Percentiles rank a stretch among this genome's conserved stretches.
Conservation (phyloP, 92 coral and sea anemone genomes). For the Scolanthus callimorphus region DNA sequence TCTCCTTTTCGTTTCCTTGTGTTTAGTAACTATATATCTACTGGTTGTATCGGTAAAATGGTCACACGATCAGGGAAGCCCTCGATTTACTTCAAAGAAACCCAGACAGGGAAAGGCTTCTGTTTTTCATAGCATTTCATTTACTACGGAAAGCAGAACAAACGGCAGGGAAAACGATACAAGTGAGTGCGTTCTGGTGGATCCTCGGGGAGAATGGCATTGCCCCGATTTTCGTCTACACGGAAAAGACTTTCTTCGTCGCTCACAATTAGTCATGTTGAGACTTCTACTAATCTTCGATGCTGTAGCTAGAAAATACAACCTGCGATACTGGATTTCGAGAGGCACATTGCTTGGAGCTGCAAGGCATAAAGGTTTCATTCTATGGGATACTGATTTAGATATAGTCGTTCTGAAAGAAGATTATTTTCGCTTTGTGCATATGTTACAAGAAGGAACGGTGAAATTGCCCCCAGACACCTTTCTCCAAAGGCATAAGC, state of each 20-base stretch:
- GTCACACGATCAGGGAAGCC: too few relatives aligned
- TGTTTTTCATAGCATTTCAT: too few relatives aligned
- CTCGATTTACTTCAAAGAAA: too few relatives aligned
- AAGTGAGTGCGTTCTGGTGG: too few relatives aligned
- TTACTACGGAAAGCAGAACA: too few relatives aligned
- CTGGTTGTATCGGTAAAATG: too few relatives aligned
- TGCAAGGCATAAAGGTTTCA: slow-evolving; percentile 60
- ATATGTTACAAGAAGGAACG: slow-evolving; percentile 11
- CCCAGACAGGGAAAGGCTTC: too few relatives aligned
- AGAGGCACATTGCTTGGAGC: slow-evolving; percentile 74
- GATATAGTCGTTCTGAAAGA: slow-evolving; percentile 57
- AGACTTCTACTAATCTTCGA: slow-evolving; percentile 59
- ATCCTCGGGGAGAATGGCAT: too few relatives aligned
- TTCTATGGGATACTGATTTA: slow-evolving; percentile 70
- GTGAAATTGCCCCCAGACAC: slow-evolving; percentile 38
- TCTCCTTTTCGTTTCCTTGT: too few relatives aligned
- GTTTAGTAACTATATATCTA: too few relatives aligned
- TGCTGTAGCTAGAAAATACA: slow-evolving; percentile 46
- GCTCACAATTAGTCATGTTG: slow-evolving; percentile 44
- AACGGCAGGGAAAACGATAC: too few relatives aligned
- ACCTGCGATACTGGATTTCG: slow-evolving; percentile 51
- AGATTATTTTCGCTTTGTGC: slow-evolving; percentile 51
- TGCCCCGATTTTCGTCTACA: slow-evolving; percentile 73
- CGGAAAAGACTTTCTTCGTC: slow-evolving; percentile 30
- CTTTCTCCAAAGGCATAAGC: slow-evolving; percentile 37